Base-by-base conservation (phyloP, 2,888 invertebrate genomes). In the Patella ulyssiponensis region DNA sequence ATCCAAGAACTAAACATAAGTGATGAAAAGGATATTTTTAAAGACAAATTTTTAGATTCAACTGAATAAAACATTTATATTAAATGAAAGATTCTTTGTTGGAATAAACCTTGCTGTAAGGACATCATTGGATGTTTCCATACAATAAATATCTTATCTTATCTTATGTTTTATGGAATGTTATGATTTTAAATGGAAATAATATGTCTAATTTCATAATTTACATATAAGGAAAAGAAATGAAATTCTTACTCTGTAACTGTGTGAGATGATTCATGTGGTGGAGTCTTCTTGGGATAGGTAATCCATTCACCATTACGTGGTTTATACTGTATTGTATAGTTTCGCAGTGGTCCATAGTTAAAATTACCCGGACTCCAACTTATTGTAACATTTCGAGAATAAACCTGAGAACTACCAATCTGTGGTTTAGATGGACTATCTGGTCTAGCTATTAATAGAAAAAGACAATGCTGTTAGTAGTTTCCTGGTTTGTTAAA, bases 341-440 rank as follows among this genome's bases (percentile, higher is more conserved):
- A 98, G 91, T 97, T 98, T 85, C 96, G 94, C 69, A 98, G 93
- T 0, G 98, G 98, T 5, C 98, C 97, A 90, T 96, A 98, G 23
- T 98, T 98, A 92, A 98, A 97, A 79, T 96, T 94, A 0, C 97
- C 97, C 0, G 98, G 97, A n/a, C 96, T 96, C 98, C 98, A 98
- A 80, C 95, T 96, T 91, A 98, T 97, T n/a, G 97, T 97, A 84
- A 98, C 97, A 88, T 97, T 96, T 84, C 96, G 95, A 56, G 97
- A 95, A 89, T 97, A 96, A 74, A 98, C 94, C 91, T 97, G 95
- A 71, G 97, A 96, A 83, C 95, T 94, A 77, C 96, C 96, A 71
- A 98, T 95, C 90, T 96, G 95, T 0, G 98, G 98, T 79, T 94
- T 93, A 1, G 96, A 96, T 0, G 98, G 98, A 4, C 97, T 94